Evolutionary conservation across 1,140 invertebrate species (phyloP), one percentile per base, ranked within the genome.

Genomic region (Pachypeltis micranthus): DNA sequence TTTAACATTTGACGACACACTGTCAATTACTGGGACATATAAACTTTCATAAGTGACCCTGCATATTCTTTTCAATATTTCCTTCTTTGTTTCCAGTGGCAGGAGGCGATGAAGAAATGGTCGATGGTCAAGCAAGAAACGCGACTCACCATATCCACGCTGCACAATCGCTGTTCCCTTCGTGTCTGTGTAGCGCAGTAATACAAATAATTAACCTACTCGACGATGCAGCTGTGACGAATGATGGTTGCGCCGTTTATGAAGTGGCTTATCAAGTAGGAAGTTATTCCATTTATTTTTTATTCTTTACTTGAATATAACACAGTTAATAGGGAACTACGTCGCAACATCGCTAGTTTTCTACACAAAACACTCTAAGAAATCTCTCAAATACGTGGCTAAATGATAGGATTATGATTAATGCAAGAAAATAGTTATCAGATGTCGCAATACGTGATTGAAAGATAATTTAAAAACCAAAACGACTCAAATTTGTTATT

Each of bases 131-230:
- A n/a, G 51, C 68, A 2, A 79, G 85, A 44, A 83, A 83, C 66
- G 83, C 84, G 0, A 79, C 83, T 1, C 88, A 91, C 74, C 87
- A 89, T 73, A 82, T 91, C 47, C 91, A 93, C 72, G 85, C 90
- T 0, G 92, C 94, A 0, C 90, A 96, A 69, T 90, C 91, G 1
- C 78, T 99, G 25, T 99, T 99, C 75, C 96, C 97, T 1, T 98
- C 96, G 1, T 91, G 90, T 29, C 78, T 99, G 21, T 97, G 96
- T 74, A 91, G 93, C 3, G 91, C 95, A 2, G 93, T 96, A 0
- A 84, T 97, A 63, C 88, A 91, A 71, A 96, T 99, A 60, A 91
- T 99, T 24, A 87, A 91, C 70, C 79, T 98, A 55, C 75, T 99
- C 24, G 95, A 99, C 73, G 97, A 99, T 77, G 87, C 91, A 7